Percentiles rank a stretch among this genome's conserved stretches.
Evolutionary conservation across 2,888 invertebrate genomes (phyloP).

Genomic region (Lochmaea capreae): DNA sequence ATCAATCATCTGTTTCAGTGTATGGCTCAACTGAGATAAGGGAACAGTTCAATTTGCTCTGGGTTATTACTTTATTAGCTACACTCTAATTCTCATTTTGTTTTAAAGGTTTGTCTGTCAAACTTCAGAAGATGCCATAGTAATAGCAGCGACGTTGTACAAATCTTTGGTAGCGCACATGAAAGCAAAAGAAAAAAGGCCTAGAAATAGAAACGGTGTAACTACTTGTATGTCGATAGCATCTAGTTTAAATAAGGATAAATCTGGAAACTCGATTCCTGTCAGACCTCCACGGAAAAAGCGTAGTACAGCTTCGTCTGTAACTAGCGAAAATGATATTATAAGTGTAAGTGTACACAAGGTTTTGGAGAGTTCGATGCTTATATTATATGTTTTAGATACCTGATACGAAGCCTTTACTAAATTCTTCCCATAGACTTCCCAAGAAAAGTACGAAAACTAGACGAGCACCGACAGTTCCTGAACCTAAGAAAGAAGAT

Average conservation of each 20-base stretch:
- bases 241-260: constrained; percentile 68
- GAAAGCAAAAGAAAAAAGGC: constrained; percentile 73
- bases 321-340: constrained; percentile 72
- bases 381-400: constrained; percentile 45
- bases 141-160: constrained; percentile 91
- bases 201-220: constrained; percentile 78
- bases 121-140: constrained; percentile 90
- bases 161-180: constrained; percentile 88
- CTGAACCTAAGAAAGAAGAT: constrained; percentile 59
- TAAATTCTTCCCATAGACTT: constrained; percentile 64
- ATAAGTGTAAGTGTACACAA: constrained; percentile 61
- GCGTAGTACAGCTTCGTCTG: constrained; percentile 72
- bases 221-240: constrained; percentile 83
- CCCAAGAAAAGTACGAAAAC: constrained; percentile 72
- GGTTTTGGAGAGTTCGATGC: not conserved
- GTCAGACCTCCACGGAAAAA: constrained; percentile 82
- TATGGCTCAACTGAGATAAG: too few species aligned
- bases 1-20: too few species aligned
- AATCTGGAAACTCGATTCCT: constrained; percentile 64
- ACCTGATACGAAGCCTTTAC: constrained; percentile 60
- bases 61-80: too few species aligned
- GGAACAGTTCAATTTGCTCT: too few species aligned
- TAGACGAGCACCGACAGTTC: constrained; percentile 69
- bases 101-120: constrained; percentile 78
- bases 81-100: too few species aligned